Evolutionary conservation across 2,888 invertebrate genomes (phyloP).

Genomic region (Liodrosophila aerea): DNA sequence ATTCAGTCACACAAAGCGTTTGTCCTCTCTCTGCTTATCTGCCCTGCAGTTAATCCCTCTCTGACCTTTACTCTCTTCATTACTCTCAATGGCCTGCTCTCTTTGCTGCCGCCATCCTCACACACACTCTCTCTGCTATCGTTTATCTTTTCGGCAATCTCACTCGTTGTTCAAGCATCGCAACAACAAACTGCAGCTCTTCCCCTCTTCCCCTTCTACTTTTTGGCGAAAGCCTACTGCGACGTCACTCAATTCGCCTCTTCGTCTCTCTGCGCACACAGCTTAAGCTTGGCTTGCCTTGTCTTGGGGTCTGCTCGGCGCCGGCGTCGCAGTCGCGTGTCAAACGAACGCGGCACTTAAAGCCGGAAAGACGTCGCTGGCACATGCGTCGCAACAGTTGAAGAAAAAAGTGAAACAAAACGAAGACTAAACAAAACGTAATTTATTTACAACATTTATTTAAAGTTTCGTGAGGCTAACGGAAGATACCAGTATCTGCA

Average conservation of each 20-base stretch:
- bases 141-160: background rate
- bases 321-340: constrained; percentile 57
- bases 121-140: too few species aligned
- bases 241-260: too few species aligned
- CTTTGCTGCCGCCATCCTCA: too few species aligned
- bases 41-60: too few species aligned
- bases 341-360: constrained; percentile 68
- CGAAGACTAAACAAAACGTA: constrained; percentile 21
- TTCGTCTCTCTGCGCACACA: background rate
- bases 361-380: constrained; percentile 66
- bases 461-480: constrained; percentile 33
- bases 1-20: too few species aligned
- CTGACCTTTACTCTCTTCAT: too few species aligned
- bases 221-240: too few species aligned
- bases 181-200: background rate
- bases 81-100: too few species aligned
- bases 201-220: background rate
- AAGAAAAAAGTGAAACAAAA: constrained; percentile 18
- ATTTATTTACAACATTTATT: constrained; percentile 34
- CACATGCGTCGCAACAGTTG: constrained; percentile 35
- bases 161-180: background rate
- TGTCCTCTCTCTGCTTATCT: too few species aligned
- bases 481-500: constrained; percentile 23
- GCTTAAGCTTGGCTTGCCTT: constrained; percentile 4
- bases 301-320: constrained; percentile 48